These are phyloP conservation scores for Chascanopsetta lugubris DNA, from an alignment of 2,113 vertebrate genomes.

Conservation along the genomic window DNA sequence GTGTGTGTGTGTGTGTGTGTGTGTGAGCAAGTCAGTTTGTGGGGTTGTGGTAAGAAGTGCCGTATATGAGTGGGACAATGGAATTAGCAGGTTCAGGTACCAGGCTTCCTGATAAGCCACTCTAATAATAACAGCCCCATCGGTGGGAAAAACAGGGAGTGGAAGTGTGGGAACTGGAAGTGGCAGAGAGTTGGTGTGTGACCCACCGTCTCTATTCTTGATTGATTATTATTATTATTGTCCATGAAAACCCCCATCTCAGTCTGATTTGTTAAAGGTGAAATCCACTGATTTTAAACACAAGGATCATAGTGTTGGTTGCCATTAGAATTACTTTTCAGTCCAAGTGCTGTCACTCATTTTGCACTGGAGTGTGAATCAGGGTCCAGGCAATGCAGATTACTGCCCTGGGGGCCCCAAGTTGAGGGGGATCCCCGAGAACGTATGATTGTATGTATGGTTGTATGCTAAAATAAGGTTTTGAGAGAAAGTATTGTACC, in stretches of 20 bases:
- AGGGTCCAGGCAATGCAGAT: too few species aligned
- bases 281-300: not conserved
- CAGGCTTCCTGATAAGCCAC: constrained; percentile 45
- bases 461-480: too few species aligned
- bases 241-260: too few species aligned
- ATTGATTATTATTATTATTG: not conserved
- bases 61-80: constrained; percentile 40
- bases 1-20: constrained; percentile 17
- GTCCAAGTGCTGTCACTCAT: too few species aligned
- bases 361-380: too few species aligned
- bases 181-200: not conserved
- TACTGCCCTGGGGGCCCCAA: too few species aligned
- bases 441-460: too few species aligned
- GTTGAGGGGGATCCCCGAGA: too few species aligned
- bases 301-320: not conserved
- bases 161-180: constrained; percentile 39
- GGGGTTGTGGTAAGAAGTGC: constrained; percentile 26
- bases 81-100: constrained; percentile 34
- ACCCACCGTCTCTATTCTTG: not conserved
- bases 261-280: not conserved
- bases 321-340: not conserved
- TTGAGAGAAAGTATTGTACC: too few species aligned
- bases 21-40: constrained; percentile 26
- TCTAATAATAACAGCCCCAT: constrained; percentile 10
- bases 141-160: constrained; percentile 43